Percentiles rank a stretch among this genome's conserved stretches.
These are phyloP conservation scores for Pseudochirops cupreus DNA, from an alignment of 2,797 vertebrate species.

Conservation along the genomic window DNA sequence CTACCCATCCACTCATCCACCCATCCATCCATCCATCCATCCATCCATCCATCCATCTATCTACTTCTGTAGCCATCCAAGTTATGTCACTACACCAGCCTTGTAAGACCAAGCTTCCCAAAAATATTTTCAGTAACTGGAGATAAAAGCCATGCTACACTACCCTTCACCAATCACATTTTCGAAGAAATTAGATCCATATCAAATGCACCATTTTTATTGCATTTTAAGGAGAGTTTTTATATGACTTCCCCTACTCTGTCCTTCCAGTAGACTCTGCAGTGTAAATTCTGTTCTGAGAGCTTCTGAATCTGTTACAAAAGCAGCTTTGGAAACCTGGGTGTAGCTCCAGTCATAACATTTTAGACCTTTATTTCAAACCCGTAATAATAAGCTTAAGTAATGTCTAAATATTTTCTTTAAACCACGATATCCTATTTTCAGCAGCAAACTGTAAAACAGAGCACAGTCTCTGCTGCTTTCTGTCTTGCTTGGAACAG, in stretches of 20 bases:
- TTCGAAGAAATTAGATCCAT: constrained; percentile 14
- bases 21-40: too few species aligned
- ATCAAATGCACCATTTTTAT: constrained; percentile 25
- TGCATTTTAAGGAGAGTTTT: neutral
- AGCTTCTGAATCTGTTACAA: constrained; percentile 47
- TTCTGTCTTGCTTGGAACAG: constrained; percentile 51
- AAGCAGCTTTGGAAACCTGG: constrained; percentile 44
- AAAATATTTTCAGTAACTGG: constrained; percentile 25
- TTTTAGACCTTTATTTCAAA: constrained; percentile 68
- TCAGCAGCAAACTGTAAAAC: constrained; percentile 63
- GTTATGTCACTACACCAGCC: neutral
- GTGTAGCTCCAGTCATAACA: constrained; percentile 61
- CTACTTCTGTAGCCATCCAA: neutral
- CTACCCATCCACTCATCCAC: too few species aligned
- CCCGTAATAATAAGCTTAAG: constrained; percentile 72
- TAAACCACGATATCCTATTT: constrained; percentile 75
- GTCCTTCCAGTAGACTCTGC: neutral
- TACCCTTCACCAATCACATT: neutral
- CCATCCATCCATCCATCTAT: neutral
- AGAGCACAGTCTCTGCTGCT: constrained; percentile 53
- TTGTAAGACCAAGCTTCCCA: neutral
- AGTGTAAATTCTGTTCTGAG: constrained; percentile 29
- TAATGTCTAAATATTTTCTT: constrained; percentile 78
- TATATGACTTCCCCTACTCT: too few species aligned
- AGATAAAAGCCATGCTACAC: neutral